Percentiles rank a stretch among this genome's conserved stretches.
phyloP scores from a whole-genome alignment of 1,140 invertebrate species.

The Halyomorpha halys region DNA sequence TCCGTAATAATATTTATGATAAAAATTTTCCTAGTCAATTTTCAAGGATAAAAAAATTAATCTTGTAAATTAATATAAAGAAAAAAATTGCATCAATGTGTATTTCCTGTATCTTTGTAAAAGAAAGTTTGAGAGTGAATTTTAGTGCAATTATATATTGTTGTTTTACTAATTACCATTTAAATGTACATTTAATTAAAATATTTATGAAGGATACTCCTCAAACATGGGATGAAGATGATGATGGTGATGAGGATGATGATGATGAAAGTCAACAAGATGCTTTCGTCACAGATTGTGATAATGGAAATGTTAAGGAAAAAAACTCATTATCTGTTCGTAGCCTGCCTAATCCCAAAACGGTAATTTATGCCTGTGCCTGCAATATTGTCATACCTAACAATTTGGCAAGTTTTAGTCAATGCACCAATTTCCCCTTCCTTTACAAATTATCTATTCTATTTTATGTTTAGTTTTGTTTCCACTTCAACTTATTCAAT shows the following conservation, averaged over 20 bases:
- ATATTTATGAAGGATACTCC: conserved; percentile 18
- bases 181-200: no score
- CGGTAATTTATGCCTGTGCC: conserved; percentile 16
- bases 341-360: conserved; percentile 22
- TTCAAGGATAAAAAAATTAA: no score
- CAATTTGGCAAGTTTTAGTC: background rate
- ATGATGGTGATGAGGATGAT: conserved; percentile 16
- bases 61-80: no score
- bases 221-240: conserved; percentile 20
- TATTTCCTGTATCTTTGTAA: no score
- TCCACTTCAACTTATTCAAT: no score
- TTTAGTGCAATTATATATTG: no score
- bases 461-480: background rate
- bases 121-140: no score
- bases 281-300: conserved; percentile 19
- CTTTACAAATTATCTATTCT: background rate
- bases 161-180: no score
- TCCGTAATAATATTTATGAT: no score
- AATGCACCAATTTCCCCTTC: background rate
- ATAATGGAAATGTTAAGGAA: conserved; percentile 24
- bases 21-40: no score
- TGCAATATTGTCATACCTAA: background rate
- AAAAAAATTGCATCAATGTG: no score
- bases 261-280: conserved; percentile 18
- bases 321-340: conserved; percentile 17